These are phyloP conservation scores for Psix sp. DNA, from an alignment of 1,140 invertebrate genomes.

Conservation along the genomic window DNA sequence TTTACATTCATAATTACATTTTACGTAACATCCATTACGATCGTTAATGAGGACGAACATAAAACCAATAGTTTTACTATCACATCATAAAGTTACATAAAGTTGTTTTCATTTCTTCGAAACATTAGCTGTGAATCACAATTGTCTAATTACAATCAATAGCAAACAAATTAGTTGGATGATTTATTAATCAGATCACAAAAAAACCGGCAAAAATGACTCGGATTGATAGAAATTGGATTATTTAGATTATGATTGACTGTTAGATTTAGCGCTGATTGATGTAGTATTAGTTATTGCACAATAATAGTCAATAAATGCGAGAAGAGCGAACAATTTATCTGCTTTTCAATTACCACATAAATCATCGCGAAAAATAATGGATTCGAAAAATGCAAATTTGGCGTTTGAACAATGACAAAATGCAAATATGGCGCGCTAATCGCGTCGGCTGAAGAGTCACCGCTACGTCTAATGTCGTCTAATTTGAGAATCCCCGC, in stretches of 20 bases:
- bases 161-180: no score
- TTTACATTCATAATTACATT: constrained; percentile 23
- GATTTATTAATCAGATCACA: no score
- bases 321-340: constrained; percentile 6
- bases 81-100: constrained; percentile 11
- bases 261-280: neutral
- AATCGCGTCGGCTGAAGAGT: no score
- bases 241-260: neutral
- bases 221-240: neutral
- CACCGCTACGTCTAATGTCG: no score
- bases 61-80: constrained; percentile 13
- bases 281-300: constrained; percentile 1
- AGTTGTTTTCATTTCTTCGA: constrained; percentile 11
- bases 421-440: constrained; percentile 19
- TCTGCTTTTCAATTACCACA: constrained; percentile 7
- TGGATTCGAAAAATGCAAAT: constrained; percentile 27
- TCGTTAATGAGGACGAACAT: constrained; percentile 29
- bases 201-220: no score
- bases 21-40: constrained; percentile 21
- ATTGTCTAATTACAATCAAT: no score
- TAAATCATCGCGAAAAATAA: constrained; percentile 12
- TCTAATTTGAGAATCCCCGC: constrained; percentile 21
- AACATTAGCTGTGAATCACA: no score
- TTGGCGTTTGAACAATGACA: constrained; percentile 8
- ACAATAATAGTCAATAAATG: constrained; percentile 10